Percentiles rank a stretch among this genome's conserved stretches.
These are phyloP conservation scores for Plotosus lineatus DNA, from an alignment of 2,113 vertebrate species.

Conservation along the genomic window DNA sequence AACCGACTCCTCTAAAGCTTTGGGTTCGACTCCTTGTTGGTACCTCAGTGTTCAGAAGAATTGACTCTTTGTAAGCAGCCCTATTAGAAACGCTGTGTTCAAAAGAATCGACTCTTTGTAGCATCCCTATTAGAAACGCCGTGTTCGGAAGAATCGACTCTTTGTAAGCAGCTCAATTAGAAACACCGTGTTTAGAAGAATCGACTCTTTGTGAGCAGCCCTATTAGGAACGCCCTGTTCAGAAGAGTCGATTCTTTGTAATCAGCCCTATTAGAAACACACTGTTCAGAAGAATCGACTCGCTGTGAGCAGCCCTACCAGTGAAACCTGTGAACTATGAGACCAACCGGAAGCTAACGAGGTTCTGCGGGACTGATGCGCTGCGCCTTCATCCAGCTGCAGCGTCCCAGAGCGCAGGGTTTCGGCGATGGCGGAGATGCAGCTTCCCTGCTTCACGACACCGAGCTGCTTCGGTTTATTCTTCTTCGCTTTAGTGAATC, in stretches of 20 bases:
- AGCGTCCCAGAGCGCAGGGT: conserved; percentile 33
- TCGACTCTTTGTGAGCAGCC: background rate
- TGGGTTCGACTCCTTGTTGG: background rate
- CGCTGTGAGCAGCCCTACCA: background rate
- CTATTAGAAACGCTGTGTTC: background rate
- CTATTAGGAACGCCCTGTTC: too few species aligned
- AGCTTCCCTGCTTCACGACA: background rate
- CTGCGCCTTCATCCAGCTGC: conserved; percentile 43
- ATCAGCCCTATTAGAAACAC: too few species aligned
- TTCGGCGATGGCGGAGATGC: conserved; percentile 19
- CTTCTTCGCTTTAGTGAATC: too few species aligned
- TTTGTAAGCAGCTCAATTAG: background rate
- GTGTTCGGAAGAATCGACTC: conserved; percentile 3
- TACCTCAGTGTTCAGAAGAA: background rate
- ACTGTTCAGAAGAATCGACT: background rate
- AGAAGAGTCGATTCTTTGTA: too few species aligned
- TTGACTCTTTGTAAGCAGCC: too few species aligned
- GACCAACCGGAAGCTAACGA: conserved; percentile 6
- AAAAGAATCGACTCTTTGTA: background rate
- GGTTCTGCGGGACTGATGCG: conserved; percentile 23
- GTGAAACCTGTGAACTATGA: conserved; percentile 17
- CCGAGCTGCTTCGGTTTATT: background rate
- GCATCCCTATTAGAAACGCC: background rate
- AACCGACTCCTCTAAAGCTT: background rate
- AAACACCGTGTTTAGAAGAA: too few species aligned